Base-by-base conservation (phyloP, 2,113 vertebrate genomes). In the Barbus barbus region DNA sequence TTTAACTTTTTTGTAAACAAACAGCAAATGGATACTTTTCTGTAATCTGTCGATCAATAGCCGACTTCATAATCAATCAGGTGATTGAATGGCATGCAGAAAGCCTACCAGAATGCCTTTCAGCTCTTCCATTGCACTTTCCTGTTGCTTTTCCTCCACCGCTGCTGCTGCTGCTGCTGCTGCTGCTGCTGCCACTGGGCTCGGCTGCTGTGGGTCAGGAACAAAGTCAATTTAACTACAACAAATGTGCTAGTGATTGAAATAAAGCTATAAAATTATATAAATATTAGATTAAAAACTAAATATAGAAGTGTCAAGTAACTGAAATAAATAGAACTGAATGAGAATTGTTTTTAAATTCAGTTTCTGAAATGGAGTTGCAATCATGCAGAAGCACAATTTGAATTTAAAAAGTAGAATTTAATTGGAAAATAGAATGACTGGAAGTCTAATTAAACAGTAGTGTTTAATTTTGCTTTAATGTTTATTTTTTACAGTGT, bases 91-190 rank as follows among this genome's bases (percentile, higher is more conserved):
- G 74, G 82, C 58, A 78, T 28, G 51, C 31, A 8, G 38, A 44
- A 74, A 46, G 65, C 72, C 16, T 93, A 95, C 95, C 94, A 95
- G 91, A 65, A 95, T 95, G 82, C 94, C 93, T 88, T 94, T 95
- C 67, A 95, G 94, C 36, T 95, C 95, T 0, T 95, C 95, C 95
- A 95, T 95, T 61, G 95, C 95, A n/a, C 94, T 95, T 84, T 95
- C 95, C 87, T 94, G 93, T 1, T 65, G 91, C 31, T 92, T 94
- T 86, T 94, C 94, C 87, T 95, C 95, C 31, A 36, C 75, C 8
- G 44, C 46, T 20, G 73, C 73, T n/a, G n/a, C n/a, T n/a, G n/a
- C n/a, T n/a, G n/a, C n/a, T 11, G 74, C 16, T n/a, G 74, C 26
- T 56, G 48, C 48, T 1, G 48, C 48, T 0, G 26, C 24, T 78